Conservation (phyloP, 2,888 invertebrate genomes). For the Oscheius sp. region DNA sequence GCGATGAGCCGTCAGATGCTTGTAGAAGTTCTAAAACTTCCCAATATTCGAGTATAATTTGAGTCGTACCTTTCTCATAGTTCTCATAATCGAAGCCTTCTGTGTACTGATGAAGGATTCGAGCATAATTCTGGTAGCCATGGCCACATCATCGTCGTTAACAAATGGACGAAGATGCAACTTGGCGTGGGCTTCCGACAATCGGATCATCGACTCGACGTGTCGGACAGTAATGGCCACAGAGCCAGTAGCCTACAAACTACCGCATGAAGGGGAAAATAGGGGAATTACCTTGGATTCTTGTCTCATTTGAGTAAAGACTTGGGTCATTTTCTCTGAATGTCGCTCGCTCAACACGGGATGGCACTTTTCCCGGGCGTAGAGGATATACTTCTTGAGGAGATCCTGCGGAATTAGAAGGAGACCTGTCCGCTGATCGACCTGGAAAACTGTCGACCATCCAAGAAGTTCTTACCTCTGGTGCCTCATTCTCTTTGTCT, state of each 20-base stretch:
- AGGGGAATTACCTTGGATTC: constrained; percentile 81
- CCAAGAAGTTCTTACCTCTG: too few relatives aligned
- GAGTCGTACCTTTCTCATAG: constrained; percentile 81
- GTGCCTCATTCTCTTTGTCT: constrained; percentile 36
- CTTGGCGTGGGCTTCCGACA: constrained; percentile 95
- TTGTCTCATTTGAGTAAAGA: constrained; percentile 93
- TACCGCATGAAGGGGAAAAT: too few relatives aligned
- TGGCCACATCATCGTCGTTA: constrained; percentile 91
- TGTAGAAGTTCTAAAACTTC: constrained; percentile 86
- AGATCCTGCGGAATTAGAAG: constrained; percentile 87
- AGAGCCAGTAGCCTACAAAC: constrained; percentile 84
- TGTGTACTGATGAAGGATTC: constrained; percentile 99
- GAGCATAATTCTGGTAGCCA: constrained; percentile 95
- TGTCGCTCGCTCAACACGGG: constrained; percentile 93
- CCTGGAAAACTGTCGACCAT: constrained; percentile 25
- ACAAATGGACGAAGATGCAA: constrained; percentile 87
- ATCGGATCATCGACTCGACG: constrained; percentile 96
- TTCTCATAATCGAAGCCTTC: constrained; percentile 96
- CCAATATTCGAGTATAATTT: too few relatives aligned
- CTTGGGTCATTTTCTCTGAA: constrained; percentile 94
- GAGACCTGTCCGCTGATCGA: constrained; percentile 54
- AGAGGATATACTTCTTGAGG: constrained; percentile 94
- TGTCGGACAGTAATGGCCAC: constrained; percentile 97
- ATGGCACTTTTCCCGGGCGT: constrained; percentile 90
- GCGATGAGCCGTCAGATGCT: constrained; percentile 90